Base-by-base conservation (phyloP, 2,797 vertebrate genomes). In the Cetoscarus ocellatus region DNA sequence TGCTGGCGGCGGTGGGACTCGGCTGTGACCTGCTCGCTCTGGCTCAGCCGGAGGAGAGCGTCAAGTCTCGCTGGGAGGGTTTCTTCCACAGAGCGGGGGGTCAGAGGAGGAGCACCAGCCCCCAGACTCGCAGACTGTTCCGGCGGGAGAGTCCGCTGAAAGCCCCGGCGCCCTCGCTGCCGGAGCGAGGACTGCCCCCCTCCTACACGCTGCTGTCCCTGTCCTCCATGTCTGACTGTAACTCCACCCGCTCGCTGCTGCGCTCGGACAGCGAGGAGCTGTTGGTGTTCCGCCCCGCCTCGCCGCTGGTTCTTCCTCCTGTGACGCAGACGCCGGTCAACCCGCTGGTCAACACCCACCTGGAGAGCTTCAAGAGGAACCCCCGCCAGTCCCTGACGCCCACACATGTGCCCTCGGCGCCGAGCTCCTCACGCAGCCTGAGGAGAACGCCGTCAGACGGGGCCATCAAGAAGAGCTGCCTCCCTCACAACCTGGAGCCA, bases 361-460 rank as follows among this genome's bases (percentile, higher is more conserved):
- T 99, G 0, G 98, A 99, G 82, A 97, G 96, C 79, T 99, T 99
- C 93, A 99, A 99, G 80, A 91, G 93, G 39, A 95, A 98, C 90
- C 97, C 97, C 13, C 95, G 95, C 8, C 98, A 99, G 84, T 99
- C 98, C 27, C 94, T 99, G 70, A 99, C 98, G 6, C 98, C 98
- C 75, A 99, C 98, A 7, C 98, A 99, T 0, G 90, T 98, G 47
- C 97, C 97, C 0, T 87, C 93, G 1, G 93, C 94, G 9, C 90
- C 95, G 1, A 92, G 94, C 9, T 67, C 90, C 2, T 89, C 93
- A 3, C 95, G 92, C 0, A 82, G 88, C 67, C 94, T 99, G 63
- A 95, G 96, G 4, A 94, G 98, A 13, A 99, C 97, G 1, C 98
- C 98, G 35, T 99, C 98, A 0, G 98, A 99, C 15, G 97, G 97